Base-by-base conservation (phyloP, 2,113 vertebrate genomes). In the Phainopepla nitens region DNA sequence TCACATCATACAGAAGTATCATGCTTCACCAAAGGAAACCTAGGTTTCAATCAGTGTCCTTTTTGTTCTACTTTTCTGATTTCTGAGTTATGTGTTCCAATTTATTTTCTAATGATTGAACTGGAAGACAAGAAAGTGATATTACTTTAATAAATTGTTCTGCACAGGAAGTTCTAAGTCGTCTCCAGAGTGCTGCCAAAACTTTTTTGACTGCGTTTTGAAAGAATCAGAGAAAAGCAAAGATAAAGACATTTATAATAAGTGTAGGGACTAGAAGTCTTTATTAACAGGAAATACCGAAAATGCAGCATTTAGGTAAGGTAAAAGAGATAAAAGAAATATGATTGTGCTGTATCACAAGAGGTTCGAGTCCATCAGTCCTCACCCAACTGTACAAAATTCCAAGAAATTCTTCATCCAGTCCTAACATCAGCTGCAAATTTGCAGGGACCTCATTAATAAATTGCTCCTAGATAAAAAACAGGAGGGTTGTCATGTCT, bases 1-100 rank as follows among this genome's bases (percentile, higher is more conserved):
- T 66, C 90, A 90, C 56, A 82, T 85, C 93, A 93, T 33, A 82
- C 28, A 50, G n/a, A 47, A 72, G 33, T 15, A 86, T 29, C 49
- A 35, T 15, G 31, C 31, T 56, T 65, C 72, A 87, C 50, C 58
- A 87, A 58, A 94, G 42, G 23, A 91, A 86, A 89, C 33, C 25
- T 81, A 35, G 87, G 77, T 71, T 78, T 36, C 82, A 66, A 71
- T 93, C 81, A 49, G 6, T 23, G 42, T n/a, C 22, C 28, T 70
- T 70, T 72, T 57, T 73, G 25, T 45, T 73, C 21, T 29, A 27
- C 24, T 23, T 62, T 77, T 65, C 89, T 54, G 31, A 61, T 49
- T 64, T 61, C 31, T 41, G 53, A 88, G 24, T 60, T 82, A 41
- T n/a, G 70, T 54, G 14, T 73, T 72, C n/a, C 57, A 12, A 27